A percentile compares a stretch with the other conserved stretches of the same genome.
Evolutionary conservation across 2,888 invertebrate genomes (phyloP).

Genomic region (Trissolcus japonicus): DNA sequence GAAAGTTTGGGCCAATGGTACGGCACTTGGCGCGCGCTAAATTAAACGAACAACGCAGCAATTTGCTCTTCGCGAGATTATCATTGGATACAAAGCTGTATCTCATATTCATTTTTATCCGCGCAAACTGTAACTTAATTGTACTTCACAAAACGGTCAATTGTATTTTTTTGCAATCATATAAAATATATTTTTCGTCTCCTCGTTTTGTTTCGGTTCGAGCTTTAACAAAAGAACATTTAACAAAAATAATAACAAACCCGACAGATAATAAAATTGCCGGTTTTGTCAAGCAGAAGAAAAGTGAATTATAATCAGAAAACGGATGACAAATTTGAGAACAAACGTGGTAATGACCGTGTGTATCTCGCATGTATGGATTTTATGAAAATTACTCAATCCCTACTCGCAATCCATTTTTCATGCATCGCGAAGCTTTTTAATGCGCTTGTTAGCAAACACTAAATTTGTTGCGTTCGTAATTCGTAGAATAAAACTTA

Average conservation of each 20-base stretch:
- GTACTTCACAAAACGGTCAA: slow-evolving; percentile 20
- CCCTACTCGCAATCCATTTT: slow-evolving; percentile 13
- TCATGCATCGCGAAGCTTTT: slow-evolving; percentile 33
- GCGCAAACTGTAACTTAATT: slow-evolving; percentile 1
- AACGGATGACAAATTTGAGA: slow-evolving; percentile 8
- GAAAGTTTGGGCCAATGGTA: slow-evolving; percentile 52
- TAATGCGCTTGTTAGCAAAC: slow-evolving; percentile 13
- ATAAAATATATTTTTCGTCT: too few species aligned
- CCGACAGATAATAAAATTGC: too few species aligned
- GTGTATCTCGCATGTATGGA: too few species aligned
- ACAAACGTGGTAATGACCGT: slow-evolving; percentile 18
- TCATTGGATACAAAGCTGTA: slow-evolving; percentile 40
- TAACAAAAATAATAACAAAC: too few species aligned
- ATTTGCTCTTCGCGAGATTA: slow-evolving; percentile 46
- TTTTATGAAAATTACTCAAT: slow-evolving; percentile 22
- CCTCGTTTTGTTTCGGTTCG: too few species aligned
- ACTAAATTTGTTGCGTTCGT: slow-evolving; percentile 12
- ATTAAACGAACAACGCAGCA: slow-evolving; percentile 50
- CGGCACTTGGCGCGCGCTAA: slow-evolving; percentile 46
- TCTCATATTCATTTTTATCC: slow-evolving; percentile 21
- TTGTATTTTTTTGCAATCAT: not conserved
- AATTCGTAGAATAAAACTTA: slow-evolving; percentile 15
- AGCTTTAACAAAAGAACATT: too few species aligned
- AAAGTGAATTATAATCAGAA: slow-evolving; percentile 18
- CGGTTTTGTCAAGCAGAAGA: too few species aligned